phyloP scores from a whole-genome alignment of 2,797 vertebrate species.

The Halcyon badia region DNA sequence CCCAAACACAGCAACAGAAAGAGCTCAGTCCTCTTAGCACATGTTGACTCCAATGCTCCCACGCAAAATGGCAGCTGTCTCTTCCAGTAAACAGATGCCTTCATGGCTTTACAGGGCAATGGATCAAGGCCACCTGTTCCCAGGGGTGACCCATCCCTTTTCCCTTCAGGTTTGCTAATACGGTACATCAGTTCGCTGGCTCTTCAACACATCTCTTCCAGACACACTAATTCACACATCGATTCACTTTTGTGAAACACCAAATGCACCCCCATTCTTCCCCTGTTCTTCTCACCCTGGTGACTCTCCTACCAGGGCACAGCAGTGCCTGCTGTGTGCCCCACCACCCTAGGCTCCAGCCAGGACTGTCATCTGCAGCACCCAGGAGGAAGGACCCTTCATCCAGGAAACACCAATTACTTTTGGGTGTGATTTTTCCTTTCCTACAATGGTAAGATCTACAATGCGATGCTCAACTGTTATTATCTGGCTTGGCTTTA shows the following conservation, averaged over 20 bases:
- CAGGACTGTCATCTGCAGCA: not conserved
- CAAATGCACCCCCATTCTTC: not conserved
- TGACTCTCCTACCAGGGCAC: not conserved
- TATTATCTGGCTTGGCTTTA: not conserved
- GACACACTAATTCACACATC: not conserved
- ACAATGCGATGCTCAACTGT: not conserved
- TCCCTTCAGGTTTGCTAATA: not conserved
- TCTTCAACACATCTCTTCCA: not conserved
- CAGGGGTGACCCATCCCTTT: not conserved
- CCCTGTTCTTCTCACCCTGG: not conserved
- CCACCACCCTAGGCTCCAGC: not conserved
- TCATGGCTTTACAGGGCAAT: not conserved
- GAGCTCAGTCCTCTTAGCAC: not conserved
- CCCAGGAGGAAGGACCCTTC: not conserved
- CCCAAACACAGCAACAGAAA: not conserved
- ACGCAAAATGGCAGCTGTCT: slow-evolving; percentile 42
- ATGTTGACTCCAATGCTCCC: not conserved
- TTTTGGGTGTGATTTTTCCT: not conserved
- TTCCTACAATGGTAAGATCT: not conserved
- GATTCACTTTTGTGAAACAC: not conserved
- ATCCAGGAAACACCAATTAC: not conserved
- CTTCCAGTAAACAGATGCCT: slow-evolving; percentile 4
- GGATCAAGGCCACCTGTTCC: slow-evolving; percentile 18
- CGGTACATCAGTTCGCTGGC: not conserved
- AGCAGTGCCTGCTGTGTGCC: not conserved